Evolutionary conservation across 2,888 invertebrate species (phyloP), one percentile per base, ranked within the genome.

Genomic region (Corythucha ciliata): DNA sequence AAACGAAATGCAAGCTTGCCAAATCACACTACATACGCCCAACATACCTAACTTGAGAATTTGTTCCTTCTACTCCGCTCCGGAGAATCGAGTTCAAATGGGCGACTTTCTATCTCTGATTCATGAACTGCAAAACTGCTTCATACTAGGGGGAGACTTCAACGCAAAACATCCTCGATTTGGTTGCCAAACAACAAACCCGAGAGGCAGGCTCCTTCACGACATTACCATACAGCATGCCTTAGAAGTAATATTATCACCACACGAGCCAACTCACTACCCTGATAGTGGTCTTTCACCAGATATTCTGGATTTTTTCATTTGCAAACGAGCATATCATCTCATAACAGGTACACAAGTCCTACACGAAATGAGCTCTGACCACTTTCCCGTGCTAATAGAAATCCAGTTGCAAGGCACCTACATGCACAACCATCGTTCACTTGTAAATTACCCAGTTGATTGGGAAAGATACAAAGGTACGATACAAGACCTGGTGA

Each of bases 41-140:
- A 39, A n/a, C 39, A 39, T 39, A 10, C 39, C 39, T 16, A 39
- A 39, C 18, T 39, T 22, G 10, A 29, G 3, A 45, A 29, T 32
- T 10, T 45, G 45, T 12, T 45, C 45, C 27, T 45, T 45, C 32
- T 45, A 45, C 21, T 44, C 44, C 5, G 44, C 44, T 4, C 44
- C 44, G 24, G 44, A 44, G n/a, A 29, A 44, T 27, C 26, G 18
- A n/a, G 29, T 44, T 29, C 14, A 26, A 27, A 29, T 44, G 36
- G 36, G 10, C 36, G 36, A 36, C 36, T 36, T 8, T 8, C 14
- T 8, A 14, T 8, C 10, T 12, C 8, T 36, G 8, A 14, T 36
- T 12, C 8, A 36, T 14, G 14, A 36, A 12, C 36, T 36, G 14
- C 36, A 14, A 8, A 7, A 8, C 8, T 8, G 14, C 14, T 36